A percentile compares a stretch with the other conserved stretches of the same genome.
Evolutionary conservation across 2,888 invertebrate species (phyloP).

Genomic region (Meteorus cinctellus): DNA sequence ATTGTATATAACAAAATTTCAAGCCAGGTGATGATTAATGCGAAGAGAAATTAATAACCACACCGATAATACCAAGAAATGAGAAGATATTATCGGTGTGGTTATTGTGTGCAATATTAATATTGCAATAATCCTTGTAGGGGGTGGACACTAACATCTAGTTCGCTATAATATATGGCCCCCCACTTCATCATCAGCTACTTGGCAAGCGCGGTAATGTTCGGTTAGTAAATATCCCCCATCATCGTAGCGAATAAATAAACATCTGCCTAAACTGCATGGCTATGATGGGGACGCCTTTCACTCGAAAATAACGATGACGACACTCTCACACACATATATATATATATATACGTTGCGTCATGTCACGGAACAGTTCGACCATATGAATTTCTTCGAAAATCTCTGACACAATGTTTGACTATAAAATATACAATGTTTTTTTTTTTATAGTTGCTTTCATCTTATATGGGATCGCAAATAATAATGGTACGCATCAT

Average conservation of each 20-base stretch:
- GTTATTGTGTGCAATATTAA: background rate
- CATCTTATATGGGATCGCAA: too few species aligned
- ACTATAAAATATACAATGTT: too few species aligned
- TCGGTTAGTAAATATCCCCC: background rate
- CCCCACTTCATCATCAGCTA: conserved; percentile 21
- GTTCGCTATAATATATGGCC: background rate
- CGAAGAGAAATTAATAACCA: background rate
- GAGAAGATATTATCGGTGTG: too few species aligned
- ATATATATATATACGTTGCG: background rate
- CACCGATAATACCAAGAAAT: too few species aligned
- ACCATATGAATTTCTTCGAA: background rate
- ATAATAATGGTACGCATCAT: too few species aligned
- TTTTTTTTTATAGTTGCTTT: too few species aligned
- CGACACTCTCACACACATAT: too few species aligned
- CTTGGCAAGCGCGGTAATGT: background rate
- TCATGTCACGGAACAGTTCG: background rate
- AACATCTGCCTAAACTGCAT: too few species aligned
- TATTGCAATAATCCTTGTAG: background rate
- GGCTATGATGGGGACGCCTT: background rate
- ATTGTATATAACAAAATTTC: too few species aligned
- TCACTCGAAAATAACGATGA: background rate
- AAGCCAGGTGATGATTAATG: too few species aligned
- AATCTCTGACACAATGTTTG: background rate
- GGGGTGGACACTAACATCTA: background rate
- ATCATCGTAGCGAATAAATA: background rate